Evolutionary conservation across 1,140 invertebrate species (phyloP).

Genomic region (Lycorma delicatula): DNA sequence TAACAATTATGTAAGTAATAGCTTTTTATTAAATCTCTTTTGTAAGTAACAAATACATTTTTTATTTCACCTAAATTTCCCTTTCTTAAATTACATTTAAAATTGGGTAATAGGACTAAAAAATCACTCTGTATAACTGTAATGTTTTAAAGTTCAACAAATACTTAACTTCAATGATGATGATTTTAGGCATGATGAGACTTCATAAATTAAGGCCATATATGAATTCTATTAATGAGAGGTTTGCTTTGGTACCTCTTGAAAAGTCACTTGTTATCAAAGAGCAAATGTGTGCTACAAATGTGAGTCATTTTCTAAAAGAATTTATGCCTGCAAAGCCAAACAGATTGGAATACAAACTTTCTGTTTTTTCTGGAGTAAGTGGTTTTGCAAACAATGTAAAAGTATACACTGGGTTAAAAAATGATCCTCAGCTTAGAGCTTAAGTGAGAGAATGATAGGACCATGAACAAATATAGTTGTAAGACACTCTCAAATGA

Average conservation of each 20-base stretch:
- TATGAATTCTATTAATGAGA: slow-evolving; percentile 5
- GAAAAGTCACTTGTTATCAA: slow-evolving; percentile 12
- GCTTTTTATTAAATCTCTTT: too few relatives aligned
- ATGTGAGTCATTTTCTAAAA: slow-evolving; percentile 9
- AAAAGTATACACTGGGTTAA: slow-evolving; percentile 16
- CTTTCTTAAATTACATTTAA: too few relatives aligned
- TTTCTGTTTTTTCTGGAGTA: slow-evolving; percentile 19
- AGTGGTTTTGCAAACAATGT: slow-evolving; percentile 26
- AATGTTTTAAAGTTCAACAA: too few relatives aligned
- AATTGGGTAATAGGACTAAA: too few relatives aligned
- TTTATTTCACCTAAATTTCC: too few relatives aligned
- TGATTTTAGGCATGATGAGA: slow-evolving; percentile 3
- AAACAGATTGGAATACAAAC: slow-evolving; percentile 24
- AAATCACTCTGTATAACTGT: too few relatives aligned
- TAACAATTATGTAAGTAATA: too few relatives aligned
- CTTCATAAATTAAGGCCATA: slow-evolving; percentile 14
- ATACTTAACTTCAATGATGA: too few relatives aligned
- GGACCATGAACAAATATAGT: slow-evolving; percentile 23
- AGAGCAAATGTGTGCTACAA: slow-evolving; percentile 16
- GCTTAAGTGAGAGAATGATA: slow-evolving; percentile 16
- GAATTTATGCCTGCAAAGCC: slow-evolving; percentile 29
- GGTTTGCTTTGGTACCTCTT: slow-evolving; percentile 2
- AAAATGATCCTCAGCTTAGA: too few relatives aligned
- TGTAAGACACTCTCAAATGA: slow-evolving; percentile 16
- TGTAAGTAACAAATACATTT: too few relatives aligned